Evolutionary conservation across 2,113 vertebrate genomes (phyloP).

Genomic region (Oncorhynchus tshawytscha): DNA sequence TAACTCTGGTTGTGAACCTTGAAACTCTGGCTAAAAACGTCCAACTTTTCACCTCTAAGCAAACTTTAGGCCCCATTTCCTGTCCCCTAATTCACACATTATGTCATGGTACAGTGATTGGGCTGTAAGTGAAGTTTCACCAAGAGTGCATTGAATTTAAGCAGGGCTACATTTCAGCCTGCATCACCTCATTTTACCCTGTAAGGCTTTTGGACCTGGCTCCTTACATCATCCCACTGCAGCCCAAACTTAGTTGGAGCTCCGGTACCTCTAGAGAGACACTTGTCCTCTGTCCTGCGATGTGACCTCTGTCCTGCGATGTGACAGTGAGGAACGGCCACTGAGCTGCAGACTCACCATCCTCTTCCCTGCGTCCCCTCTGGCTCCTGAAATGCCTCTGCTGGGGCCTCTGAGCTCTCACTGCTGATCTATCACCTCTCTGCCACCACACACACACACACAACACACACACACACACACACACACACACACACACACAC

Average conservation of each 20-base stretch:
- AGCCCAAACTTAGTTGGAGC: not conserved
- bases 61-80: not conserved
- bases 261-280: slow-evolving; percentile 15
- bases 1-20: not conserved
- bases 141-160: slow-evolving; percentile 1
- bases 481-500: not conserved
- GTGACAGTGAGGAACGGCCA: slow-evolving; percentile 23
- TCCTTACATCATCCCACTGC: not conserved
- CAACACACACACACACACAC: not conserved
- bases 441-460: not conserved
- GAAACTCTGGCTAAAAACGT: not conserved
- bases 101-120: slow-evolving; percentile 1
- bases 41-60: not conserved
- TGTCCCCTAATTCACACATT: not conserved
- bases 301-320: not conserved
- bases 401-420: slow-evolving; percentile 10
- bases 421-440: not conserved
- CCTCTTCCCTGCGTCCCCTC: not conserved
- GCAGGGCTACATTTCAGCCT: not conserved
- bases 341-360: not conserved
- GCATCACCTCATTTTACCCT: slow-evolving; percentile 4
- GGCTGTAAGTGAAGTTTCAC: not conserved
- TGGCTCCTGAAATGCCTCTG: slow-evolving; percentile 12
- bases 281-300: slow-evolving; percentile 17
- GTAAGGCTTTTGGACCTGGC: not conserved